Base-by-base conservation (phyloP, 2,888 invertebrate genomes). In the Pyrocoelia pectoralis region DNA sequence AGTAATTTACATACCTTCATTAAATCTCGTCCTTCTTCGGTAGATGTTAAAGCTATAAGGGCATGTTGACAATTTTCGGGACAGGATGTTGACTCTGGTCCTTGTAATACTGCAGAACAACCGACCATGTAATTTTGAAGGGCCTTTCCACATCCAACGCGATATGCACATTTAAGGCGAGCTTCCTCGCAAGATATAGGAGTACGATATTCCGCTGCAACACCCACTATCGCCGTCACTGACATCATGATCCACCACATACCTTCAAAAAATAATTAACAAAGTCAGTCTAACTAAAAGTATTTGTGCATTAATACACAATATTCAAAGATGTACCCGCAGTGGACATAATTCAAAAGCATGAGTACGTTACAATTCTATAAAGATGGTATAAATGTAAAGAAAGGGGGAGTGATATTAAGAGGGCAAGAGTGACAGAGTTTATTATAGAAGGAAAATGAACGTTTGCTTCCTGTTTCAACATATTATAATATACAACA, bases 41-140 rank as follows among this genome's bases (percentile, higher is more conserved):
- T 92, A 18, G 92, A 90, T 0, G 89, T 90, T 43, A 94, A 84
- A 0, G 93, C 91, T 43, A 93, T 91, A 38, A 94, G 84, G 0
- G 93, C 90, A 75, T 91, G 87, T 72, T 89, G 88, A 78, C 94
- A 94, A 53, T 85, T 83, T 73, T 89, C 87, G 0, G 91, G 89
- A 76, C 94, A 94, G 55, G 79, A 78, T 68, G 68, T 81, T 66
- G 78, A 76, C 71, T 61, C 76, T 58, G 72, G 81, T 19, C 88
- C 86, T 48, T 88, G 85, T 29, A 92, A 83, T 28, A 90, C 88
- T 3, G 86, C 86, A 6, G 88, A 87, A 77, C 94, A 94, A 72
- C 88, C 87, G 67, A 88, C 80, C 79, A 92, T 84, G 82, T 93
- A 94, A 80, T 89, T 90, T 78, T 88, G 88, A 60, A 93, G 85